These are phyloP conservation scores for Gadus chalcogrammus DNA, from an alignment of 2,113 vertebrate species.

Conservation along the genomic window DNA sequence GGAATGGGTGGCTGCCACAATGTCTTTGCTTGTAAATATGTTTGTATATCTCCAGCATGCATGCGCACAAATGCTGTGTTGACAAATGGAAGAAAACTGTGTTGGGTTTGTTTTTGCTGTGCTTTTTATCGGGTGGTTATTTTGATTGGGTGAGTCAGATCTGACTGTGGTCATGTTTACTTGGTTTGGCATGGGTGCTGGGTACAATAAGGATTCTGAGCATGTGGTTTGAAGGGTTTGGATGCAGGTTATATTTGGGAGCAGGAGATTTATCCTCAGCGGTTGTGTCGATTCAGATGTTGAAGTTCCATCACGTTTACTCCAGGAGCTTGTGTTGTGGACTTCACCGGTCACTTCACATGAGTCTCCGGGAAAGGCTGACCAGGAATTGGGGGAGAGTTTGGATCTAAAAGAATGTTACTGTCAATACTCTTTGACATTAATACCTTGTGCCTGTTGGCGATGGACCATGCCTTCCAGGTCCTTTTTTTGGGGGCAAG, in stretches of 20 bases:
- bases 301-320: no score
- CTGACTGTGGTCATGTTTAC: background rate
- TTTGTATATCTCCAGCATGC: background rate
- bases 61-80: background rate
- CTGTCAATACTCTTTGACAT: no score
- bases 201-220: conserved; percentile 8
- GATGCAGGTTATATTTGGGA: background rate
- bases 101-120: conserved; percentile 25
- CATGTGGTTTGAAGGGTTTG: conserved; percentile 17
- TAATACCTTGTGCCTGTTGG: no score
- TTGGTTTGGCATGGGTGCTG: conserved; percentile 15
- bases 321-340: no score
- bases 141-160: background rate
- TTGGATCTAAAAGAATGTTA: no score
- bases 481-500: no score
- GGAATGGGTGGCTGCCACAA: conserved; percentile 6
- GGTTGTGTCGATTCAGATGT: no score
- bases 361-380: no score
- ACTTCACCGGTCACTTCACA: no score
- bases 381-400: no score
- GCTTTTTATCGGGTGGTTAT: conserved; percentile 5
- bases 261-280: background rate
- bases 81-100: conserved; percentile 7
- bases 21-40: conserved; percentile 53
- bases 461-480: no score